Evolutionary conservation across 2,888 invertebrate species (phyloP), one percentile per base, ranked within the genome.

Genomic region (Xestobium rufovillosum): DNA sequence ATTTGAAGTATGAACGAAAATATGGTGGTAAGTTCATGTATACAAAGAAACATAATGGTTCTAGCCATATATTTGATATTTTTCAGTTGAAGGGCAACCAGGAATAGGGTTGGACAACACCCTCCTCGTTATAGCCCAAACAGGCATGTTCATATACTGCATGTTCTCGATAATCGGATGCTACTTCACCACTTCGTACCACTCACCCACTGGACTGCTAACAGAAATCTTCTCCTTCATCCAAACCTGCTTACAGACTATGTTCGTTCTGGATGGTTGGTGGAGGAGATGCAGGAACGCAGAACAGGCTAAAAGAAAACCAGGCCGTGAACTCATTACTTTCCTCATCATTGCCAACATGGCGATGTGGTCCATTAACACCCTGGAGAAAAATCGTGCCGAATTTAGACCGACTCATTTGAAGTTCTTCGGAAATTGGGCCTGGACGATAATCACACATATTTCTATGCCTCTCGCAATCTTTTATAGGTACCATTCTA

Each of bases 361-460:
- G 65, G 87, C 89, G 11, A 79, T 88, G 70, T 87, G 87, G 86
- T 79, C 83, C 16, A 81, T 91, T 30, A 88, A 88, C 57, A 84
- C 87, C 0, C 68, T 90, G 34, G 86, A 89, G 56, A 81, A 88
- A 64, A 84, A 84, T 47, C 73, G 87, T 2, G 84, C 89, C 0
- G 83, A 85, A 43, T 87, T 87, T 44, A 73, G 88, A 32, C 84
- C 86, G 4, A 80, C 85, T 9, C 89, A 90, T 57, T 67, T 87
- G 9, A 66, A 78, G 33, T 88, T 90, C 65, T 89, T 83, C 57
- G 88, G 88, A 0, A 75, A 83, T 1, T 88, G 88, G 87, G 85
- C 85, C 2, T 91, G 90, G 90, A 87, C 88, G 0, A 85, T 90
- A 49, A 88, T 91, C 50, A 87, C 86, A 0, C 88, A 90, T 58